Evolutionary conservation across 2,113 vertebrate genomes (phyloP), one percentile per base, ranked within the genome.

Genomic region (Oreochromis tanganicae): DNA sequence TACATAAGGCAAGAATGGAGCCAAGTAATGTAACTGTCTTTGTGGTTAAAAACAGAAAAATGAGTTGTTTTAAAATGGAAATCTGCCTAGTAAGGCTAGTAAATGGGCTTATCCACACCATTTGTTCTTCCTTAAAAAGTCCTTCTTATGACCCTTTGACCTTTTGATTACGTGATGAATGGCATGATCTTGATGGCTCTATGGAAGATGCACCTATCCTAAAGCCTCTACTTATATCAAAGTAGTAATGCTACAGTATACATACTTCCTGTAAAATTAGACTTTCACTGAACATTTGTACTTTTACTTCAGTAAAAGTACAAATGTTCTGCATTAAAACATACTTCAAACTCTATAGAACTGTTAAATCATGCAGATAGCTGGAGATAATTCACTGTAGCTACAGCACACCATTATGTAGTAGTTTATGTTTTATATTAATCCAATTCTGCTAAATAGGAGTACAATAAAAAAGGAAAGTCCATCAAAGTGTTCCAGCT

Each of bases 141-240:
- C 0, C 0, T 48, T 27, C 48, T 48, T 75, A 75, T 9, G 1
- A 48, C 14, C 7, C 43, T 75, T 75, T 17, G 71, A 75, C 2
- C 9, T 48, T 32, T 29, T 50, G 71, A 75, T 29, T 75, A 4
- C n/a, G 34, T 63, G 59, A 36, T n/a, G 32, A 63, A 4, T 63
- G 17, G 36, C 36, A 32, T 0, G 0, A 63, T n/a, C 36, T 17
- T 63, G 1, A 63, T 3, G 5, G 32, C 32, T 63, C 32, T 66
- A 38, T 3, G n/a, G 19, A 38, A 66, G 32, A 66, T 6, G 1
- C 61, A 38, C 34, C 61, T 66, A 38, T 66, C 10, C 34, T 38
- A 38, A 38, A 66, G 17, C 10, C 32, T 38, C 2, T 66, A 66
- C 61, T 38, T 38, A n/a, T 66, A 38, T 13, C 34, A 57, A 56